A percentile compares a stretch with the other conserved stretches of the same genome.
Evolutionary conservation across 1,140 invertebrate genomes (phyloP).

Genomic region (Eriosoma lanigerum): DNA sequence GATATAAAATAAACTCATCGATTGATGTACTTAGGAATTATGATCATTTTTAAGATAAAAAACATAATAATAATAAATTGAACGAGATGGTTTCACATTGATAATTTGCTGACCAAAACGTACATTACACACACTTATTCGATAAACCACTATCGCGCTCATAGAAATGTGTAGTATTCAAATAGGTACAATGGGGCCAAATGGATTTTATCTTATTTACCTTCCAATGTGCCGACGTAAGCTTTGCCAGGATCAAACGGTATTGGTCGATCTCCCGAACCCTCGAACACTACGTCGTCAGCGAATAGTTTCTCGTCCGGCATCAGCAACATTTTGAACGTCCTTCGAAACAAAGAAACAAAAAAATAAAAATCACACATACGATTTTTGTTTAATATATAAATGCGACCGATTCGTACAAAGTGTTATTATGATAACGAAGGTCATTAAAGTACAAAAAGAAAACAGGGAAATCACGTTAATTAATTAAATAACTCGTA

Average conservation of each 20-base stretch:
- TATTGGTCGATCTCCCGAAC: slow-evolving; percentile 67
- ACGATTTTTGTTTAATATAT: background rate
- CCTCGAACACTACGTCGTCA: slow-evolving; percentile 77
- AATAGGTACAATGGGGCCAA: background rate
- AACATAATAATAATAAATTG: too few relatives aligned
- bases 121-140: too few relatives aligned
- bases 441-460: too few relatives aligned
- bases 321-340: slow-evolving; percentile 74
- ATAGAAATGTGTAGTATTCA: background rate
- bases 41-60: too few relatives aligned
- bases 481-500: background rate
- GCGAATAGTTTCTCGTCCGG: slow-evolving; percentile 75
- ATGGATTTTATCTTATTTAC: slow-evolving; percentile 59
- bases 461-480: too few relatives aligned
- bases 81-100: too few relatives aligned
- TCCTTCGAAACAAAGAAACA: slow-evolving; percentile 63
- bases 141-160: background rate
- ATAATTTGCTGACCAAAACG: too few relatives aligned
- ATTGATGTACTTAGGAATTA: too few relatives aligned
- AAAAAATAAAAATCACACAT: slow-evolving; percentile 42
- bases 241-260: slow-evolving; percentile 73
- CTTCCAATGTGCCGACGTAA: slow-evolving; percentile 77
- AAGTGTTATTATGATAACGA: too few relatives aligned
- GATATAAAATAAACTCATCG: too few relatives aligned
- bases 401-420: too few relatives aligned